Base-by-base conservation (phyloP, 2,113 vertebrate species). In the Rhinolophus sinicus region DNA sequence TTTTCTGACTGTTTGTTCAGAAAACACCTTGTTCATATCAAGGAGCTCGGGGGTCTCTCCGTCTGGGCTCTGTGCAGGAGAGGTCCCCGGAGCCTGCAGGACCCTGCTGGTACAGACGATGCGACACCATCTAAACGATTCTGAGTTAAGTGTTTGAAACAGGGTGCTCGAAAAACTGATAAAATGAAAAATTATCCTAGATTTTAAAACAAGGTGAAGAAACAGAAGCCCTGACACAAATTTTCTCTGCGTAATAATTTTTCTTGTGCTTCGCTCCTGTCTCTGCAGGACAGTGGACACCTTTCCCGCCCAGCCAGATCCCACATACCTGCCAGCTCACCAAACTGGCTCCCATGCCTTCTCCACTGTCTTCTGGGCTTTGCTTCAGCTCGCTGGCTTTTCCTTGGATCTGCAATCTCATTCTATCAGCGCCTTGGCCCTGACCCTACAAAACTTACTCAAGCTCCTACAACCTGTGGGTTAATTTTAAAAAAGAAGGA, bases 31-130 rank as follows among this genome's bases (percentile, higher is more conserved):
- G 15, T 35, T 70, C 13, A 4, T 40, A 60, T n/a, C 26, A 8
- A 18, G 22, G 81, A 87, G 22, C 26, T 82, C 47, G 26, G 44
- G 35, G 47, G 26, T 38, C 22, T 75, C 18, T 12, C n/a, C 13
- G 0, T 8, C 15, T 30, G 64, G 6, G 3, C 5, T 52, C 28
- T 67, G 38, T 26, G 2, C 9, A 1, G 0, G 33, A 6, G 35
- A 47, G 12, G n/a, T n/a, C 95, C 22, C 22, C 38, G 11, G 30
- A 84, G 22, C 11, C 21, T 0, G 6, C 35, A 8, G 5, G 14
- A 0, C 52, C 12, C n/a, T 24, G 47, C 21, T 10, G 21, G 62
- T 18, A 1, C 33, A 47, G 47, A 93, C 26, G 8, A 1, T 4
- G 6, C 38, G 62, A 4, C 1, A 0, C 4, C 15, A 33, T 10